phyloP scores from a whole-genome alignment of 1,140 invertebrate genomes.

The Parapsyche elsis region DNA sequence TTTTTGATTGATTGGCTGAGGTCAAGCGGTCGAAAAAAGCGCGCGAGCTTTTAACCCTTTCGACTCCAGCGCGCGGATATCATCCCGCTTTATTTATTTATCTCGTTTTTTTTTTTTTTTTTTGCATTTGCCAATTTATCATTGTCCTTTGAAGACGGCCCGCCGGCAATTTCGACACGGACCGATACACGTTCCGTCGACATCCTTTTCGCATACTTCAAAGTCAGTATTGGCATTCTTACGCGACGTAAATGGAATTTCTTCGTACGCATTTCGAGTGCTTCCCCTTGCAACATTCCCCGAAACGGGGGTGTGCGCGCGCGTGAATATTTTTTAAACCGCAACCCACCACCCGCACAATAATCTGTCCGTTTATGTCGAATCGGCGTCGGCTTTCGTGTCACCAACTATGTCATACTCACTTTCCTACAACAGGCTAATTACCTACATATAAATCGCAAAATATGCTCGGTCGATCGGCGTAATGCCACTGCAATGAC shows the following conservation, averaged over 20 bases:
- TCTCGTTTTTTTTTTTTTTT: background rate
- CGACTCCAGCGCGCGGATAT: background rate
- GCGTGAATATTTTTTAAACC: too few relatives aligned
- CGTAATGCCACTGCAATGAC: too few relatives aligned
- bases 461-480: too few relatives aligned
- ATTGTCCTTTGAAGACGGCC: conserved; percentile 16
- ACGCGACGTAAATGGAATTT: conserved; percentile 22
- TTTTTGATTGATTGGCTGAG: background rate
- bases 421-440: too few relatives aligned
- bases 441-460: too few relatives aligned
- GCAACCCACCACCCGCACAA: too few relatives aligned
- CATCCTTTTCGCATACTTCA: conserved; percentile 31
- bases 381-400: too few relatives aligned
- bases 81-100: background rate
- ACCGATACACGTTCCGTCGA: background rate
- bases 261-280: conserved; percentile 16
- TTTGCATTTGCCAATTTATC: background rate
- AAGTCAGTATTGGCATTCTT: conserved; percentile 25
- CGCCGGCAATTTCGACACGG: background rate
- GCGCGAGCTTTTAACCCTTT: background rate
- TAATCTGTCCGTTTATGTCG: too few relatives aligned
- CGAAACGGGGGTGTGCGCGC: too few relatives aligned
- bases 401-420: too few relatives aligned
- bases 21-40: background rate
- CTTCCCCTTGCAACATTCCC: background rate